phyloP scores from a whole-genome alignment of 35 echinoderm and acorn worm genomes.

The Eucidaris tribuloides region DNA sequence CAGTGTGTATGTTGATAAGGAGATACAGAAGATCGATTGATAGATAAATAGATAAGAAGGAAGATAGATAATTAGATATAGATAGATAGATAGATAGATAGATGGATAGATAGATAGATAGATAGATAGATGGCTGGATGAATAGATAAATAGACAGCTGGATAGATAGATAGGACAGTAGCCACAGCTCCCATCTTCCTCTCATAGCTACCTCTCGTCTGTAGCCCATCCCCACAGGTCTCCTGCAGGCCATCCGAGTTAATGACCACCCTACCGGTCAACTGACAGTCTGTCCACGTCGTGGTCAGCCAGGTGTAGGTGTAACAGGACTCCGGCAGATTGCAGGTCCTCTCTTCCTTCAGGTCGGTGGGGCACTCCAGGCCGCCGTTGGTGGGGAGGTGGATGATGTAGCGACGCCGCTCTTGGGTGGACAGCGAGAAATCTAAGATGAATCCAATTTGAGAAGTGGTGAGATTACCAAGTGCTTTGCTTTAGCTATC shows the following conservation, averaged over 20 bases:
- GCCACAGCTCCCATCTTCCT: neutral
- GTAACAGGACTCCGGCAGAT: conserved; percentile 56
- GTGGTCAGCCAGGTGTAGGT: conserved; percentile 58
- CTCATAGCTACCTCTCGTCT: conserved; percentile 70
- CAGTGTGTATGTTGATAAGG: no score
- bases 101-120: no score
- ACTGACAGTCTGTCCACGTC: conserved; percentile 48
- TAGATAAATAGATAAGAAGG: no score
- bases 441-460: neutral
- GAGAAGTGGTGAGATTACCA: no score
- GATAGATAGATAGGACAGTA: no score
- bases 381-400: conserved; percentile 41
- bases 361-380: conserved; percentile 39
- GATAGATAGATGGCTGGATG: no score
- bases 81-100: no score
- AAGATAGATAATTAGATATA: no score
- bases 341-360: conserved; percentile 54
- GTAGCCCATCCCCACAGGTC: conserved; percentile 70
- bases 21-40: no score
- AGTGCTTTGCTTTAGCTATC: no score
- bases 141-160: no score
- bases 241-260: conserved; percentile 9
- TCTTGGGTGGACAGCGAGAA: conserved; percentile 27
- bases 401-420: conserved; percentile 65
- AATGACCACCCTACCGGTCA: neutral